Evolutionary conservation across 2,888 invertebrate genomes (phyloP), one percentile per base, ranked within the genome.

Genomic region (Cistogaster globosa): DNA sequence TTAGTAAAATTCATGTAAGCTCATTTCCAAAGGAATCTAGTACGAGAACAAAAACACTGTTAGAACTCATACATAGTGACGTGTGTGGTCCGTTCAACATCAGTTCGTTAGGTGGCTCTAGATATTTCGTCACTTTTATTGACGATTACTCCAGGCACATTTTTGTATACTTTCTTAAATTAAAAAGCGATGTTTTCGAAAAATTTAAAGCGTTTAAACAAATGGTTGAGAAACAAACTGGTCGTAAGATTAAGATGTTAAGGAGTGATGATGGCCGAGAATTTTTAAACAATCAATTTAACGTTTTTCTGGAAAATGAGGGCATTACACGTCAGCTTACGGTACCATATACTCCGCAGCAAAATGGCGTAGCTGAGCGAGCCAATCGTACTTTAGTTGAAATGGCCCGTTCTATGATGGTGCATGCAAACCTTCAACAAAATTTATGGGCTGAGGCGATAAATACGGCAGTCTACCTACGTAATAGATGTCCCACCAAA

Each of bases 281-380:
- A 74, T 83, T 51, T 22, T 20, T 76, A 0, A 82, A 71, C 20
- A 69, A 42, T 0, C 55, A 68, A 12, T 87, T 87, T 45, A 20
- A 68, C 18, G 58, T 8, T 48, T 86, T 75, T 62, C 51, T 87
- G 16, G 18, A 72, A 2, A 57, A 72, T 11, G 60, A 80, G 26
- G 88, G 87, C 5, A 86, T 87, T n/a, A 45, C 26, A 26, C 26
- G 55, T 20, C n/a, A 26, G 83, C 26, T 87, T 18, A 87, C 86
- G 2, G 82, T 85, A 7, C 69, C 81, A 18, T 83, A 87, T 53
- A 87, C 86, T 18, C 88, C 88, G 7, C 86, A 88, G 32, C 88
- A 88, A 74, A 88, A 88, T 45, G 88, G 88, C 3, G 85, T 88
- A 9, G 87, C 87, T 0, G 86, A 87, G 51, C 51, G 87, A 7